Conservation (phyloP, 53 echinoderm and acorn worm species). For the Mesocentrotus franciscanus region DNA sequence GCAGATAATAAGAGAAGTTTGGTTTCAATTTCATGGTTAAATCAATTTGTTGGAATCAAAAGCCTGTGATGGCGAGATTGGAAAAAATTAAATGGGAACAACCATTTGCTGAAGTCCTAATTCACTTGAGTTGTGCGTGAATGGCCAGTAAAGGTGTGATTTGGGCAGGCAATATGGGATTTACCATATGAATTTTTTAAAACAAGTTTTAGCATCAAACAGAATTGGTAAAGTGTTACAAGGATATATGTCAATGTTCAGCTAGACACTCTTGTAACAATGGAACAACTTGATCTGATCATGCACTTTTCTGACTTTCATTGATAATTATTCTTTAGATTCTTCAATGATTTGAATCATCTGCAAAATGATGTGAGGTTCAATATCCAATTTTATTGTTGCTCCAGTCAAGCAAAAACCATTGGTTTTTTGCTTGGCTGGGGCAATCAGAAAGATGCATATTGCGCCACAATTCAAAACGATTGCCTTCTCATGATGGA, state of each 20-base stretch:
- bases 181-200: neutral
- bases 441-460: neutral
- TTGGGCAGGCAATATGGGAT: neutral
- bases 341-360: neutral
- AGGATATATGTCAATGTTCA: neutral
- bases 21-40: no score
- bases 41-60: no score
- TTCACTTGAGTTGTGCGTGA: no score
- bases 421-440: neutral
- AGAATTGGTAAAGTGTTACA: neutral
- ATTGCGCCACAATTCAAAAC: neutral
- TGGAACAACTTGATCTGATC: neutral
- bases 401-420: neutral
- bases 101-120: no score
- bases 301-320: neutral
- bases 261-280: neutral
- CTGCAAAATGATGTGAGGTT: neutral
- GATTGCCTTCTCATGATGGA: constrained; percentile 23
- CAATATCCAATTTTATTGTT: neutral
- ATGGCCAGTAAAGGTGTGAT: neutral
- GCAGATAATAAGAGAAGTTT: no score
- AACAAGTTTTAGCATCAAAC: neutral
- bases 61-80: no score
- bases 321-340: neutral
- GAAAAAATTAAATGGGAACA: no score